Base-by-base conservation (phyloP, 2,113 vertebrate species). In the Nycticebus coucang region DNA sequence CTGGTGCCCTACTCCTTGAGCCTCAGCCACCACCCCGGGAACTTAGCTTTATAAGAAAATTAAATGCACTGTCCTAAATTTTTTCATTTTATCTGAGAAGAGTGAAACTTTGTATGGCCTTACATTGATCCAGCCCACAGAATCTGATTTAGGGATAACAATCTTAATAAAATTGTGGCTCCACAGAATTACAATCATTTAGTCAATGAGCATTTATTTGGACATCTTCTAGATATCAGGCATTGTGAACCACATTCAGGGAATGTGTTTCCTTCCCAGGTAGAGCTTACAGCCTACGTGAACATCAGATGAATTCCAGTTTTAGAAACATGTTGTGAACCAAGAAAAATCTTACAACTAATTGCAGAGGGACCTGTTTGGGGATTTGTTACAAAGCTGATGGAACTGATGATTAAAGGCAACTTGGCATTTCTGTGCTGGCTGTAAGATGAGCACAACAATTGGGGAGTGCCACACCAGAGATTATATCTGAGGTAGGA, bases 31-130 rank as follows among this genome's bases (percentile, higher is more conserved):
- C 41, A 41, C 41, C 41, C 41, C 41, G 41, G 41, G 41, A 74
- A 89, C 37, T 74, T 33, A n/a, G 18, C 69, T 84, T 81, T 93
- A 60, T 33, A 22, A 89, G 78, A 80, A 80, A 86, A 64, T 53
- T 55, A 66, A 89, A 66, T 41, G 82, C 14, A 35, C 1, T 72
- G 11, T 22, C 55, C 8, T 33, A 45, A 87, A 75, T 84, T 62
- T 94, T 75, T 74, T 85, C n/a, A 41, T 77, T 95, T 89, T 81
- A 2, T 89, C 64, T 72, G 53, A 82, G 24, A 87, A 91, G n/a
- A 82, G 24, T 75, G 37, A 50, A 94, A 93, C 12, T 90, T 84
- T 45, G 59, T 41, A 50, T 7, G 22, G 14, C 37, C 13, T 41
- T 60, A 37, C 3, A 64, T 17, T 80, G 28, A n/a, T 33, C 72